Percentiles rank a stretch among this genome's conserved stretches.
These are phyloP conservation scores for Ailurus styani DNA, from an alignment of 2,113 vertebrate genomes.

Conservation along the genomic window DNA sequence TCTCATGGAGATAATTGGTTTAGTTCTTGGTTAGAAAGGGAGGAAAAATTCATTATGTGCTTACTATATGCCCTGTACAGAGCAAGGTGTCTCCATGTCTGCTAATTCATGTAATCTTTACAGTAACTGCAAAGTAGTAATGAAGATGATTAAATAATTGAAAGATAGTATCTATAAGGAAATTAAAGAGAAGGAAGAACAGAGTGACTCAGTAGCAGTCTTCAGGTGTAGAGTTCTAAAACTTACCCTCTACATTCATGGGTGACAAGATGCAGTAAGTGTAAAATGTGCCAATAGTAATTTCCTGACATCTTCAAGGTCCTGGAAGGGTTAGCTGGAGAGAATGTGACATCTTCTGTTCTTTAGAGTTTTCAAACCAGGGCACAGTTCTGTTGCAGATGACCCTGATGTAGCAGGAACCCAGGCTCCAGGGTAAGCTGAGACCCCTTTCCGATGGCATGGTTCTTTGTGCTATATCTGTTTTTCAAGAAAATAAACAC, in stretches of 20 bases:
- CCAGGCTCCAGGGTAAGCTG: not conserved
- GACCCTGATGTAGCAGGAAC: not conserved
- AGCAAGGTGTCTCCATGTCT: not conserved
- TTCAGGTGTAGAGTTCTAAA: slow-evolving; percentile 6
- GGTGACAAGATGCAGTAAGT: not conserved
- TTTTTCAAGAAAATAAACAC: slow-evolving; percentile 20
- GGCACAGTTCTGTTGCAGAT: not conserved
- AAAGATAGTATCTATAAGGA: not conserved
- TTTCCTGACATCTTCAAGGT: not conserved
- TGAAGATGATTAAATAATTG: not conserved
- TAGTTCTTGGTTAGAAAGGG: not conserved
- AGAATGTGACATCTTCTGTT: not conserved
- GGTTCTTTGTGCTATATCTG: not conserved
- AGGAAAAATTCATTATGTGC: not conserved
- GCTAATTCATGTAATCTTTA: not conserved
- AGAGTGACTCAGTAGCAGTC: not conserved
- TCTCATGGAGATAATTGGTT: not conserved
- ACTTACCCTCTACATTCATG: not conserved
- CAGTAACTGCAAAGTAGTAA: not conserved
- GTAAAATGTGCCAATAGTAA: not conserved
- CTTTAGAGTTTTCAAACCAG: not conserved
- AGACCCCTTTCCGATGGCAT: not conserved
- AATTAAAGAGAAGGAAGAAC: not conserved
- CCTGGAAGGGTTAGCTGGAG: not conserved
- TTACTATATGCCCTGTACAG: not conserved